Percentiles rank a stretch among this genome's conserved stretches.
phyloP scores from a whole-genome alignment of 2,888 invertebrate species.

The Trissonchulus sp. region DNA sequence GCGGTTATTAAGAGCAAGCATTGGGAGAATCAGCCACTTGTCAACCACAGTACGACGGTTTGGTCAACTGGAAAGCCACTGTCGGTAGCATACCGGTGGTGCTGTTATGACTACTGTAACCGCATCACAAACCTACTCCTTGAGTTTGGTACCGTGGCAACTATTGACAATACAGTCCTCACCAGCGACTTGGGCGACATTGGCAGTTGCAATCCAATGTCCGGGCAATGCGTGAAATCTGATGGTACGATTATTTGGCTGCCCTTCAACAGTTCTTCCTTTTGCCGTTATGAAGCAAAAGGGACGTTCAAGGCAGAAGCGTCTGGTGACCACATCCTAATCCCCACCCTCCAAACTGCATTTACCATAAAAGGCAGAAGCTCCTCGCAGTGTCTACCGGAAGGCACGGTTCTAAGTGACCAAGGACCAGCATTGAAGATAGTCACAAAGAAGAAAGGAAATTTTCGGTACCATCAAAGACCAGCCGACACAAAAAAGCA shows the following conservation, averaged over 20 bases:
- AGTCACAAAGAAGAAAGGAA: not conserved
- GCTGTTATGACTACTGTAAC: not conserved
- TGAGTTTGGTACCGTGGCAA: slow-evolving; percentile 7
- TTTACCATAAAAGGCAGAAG: not conserved
- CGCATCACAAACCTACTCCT: not conserved
- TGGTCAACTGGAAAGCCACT: not conserved
- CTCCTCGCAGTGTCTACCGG: not conserved
- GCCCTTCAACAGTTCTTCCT: not conserved
- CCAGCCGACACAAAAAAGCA: not conserved
- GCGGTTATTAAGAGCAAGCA: no score
- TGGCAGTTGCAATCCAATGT: not conserved
- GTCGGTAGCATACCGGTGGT: not conserved
- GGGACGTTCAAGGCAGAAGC: not conserved
- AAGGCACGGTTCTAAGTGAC: not conserved
- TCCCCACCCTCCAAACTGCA: not conserved
- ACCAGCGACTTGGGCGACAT: slow-evolving; percentile 16
- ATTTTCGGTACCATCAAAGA: not conserved
- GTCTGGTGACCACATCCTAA: not conserved
- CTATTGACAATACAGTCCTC: not conserved
- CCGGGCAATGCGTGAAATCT: not conserved
- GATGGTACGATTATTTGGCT: slow-evolving; percentile 20
- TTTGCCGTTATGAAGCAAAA: not conserved
- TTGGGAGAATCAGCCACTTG: no score
- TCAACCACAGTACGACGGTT: no score
- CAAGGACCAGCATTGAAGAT: not conserved